Evolutionary conservation across 1,140 invertebrate genomes (phyloP), one percentile per base, ranked within the genome.

Genomic region (Adelges cooleyi): DNA sequence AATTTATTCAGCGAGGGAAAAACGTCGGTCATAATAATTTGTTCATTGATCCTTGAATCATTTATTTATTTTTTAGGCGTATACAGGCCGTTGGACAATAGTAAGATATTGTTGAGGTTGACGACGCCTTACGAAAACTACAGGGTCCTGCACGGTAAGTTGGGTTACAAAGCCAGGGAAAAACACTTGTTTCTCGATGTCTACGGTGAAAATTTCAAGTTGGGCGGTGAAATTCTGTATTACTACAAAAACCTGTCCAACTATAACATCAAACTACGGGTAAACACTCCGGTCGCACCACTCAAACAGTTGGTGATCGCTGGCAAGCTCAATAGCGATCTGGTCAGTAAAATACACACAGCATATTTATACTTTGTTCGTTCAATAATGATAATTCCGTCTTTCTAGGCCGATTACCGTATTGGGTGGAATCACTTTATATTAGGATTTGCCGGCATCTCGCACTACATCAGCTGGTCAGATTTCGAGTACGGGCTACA

Each of bases 401-500:
- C 25, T 52, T 25, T 62, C 67, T 69, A 83, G 81, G 77, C 85
- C 8, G 86, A 89, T 70, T 84, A 88, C 70, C 76, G 86, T 40
- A 74, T 84, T 2, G 82, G 82, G 17, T 89, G 85, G 79, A 87
- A 87, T 54, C 80, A 80, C n/a, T 77, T 86, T 68, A 80, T 83
- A 2, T 76, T 84, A 33, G 88, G 87, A 25, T 87, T 89, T 68
- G 81, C 82, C 2, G 86, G 67, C 9, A 66, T 67, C 11, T 66
- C 70, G 5, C 68, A 71, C 59, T 70, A 67, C 23, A 29, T 38
- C 40, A 65, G 67, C n/a, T 71, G 70, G 70, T 65, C 66, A 15
- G 70, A 89, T 73, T 86, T 90, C 52, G 82, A 89, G 67, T 88
- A 89, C 70, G 80, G 83, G 15, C 88, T 87, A 70, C 81, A 85